phyloP scores from a whole-genome alignment of 2,113 vertebrate species.

The Petrocephalus microphthalmus region DNA sequence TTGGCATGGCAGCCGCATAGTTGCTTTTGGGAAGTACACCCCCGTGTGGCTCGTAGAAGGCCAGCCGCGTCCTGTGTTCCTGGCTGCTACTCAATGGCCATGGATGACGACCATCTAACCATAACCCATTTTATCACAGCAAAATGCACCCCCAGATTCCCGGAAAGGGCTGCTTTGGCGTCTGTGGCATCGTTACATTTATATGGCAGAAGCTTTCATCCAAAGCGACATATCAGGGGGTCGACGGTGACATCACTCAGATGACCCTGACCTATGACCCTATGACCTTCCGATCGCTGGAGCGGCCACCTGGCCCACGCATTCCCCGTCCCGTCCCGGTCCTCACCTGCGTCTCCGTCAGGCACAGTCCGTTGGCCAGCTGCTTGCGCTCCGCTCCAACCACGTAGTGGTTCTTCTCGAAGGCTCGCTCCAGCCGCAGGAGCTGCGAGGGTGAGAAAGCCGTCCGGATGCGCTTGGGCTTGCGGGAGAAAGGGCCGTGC shows the following conservation, averaged over 20 bases:
- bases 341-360: slow-evolving; percentile 68
- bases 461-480: slow-evolving; percentile 66
- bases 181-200: too few species aligned
- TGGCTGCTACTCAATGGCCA: not conserved
- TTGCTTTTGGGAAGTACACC: not conserved
- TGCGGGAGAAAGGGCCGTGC: slow-evolving; percentile 64
- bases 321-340: not conserved
- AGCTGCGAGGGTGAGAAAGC: slow-evolving; percentile 71
- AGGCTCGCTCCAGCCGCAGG: slow-evolving; percentile 63
- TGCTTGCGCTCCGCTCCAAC: slow-evolving; percentile 73
- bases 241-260: not conserved
- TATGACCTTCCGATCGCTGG: not conserved
- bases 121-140: slow-evolving; percentile 3
- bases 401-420: slow-evolving; percentile 75
- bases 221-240: too few species aligned
- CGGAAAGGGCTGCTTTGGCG: not conserved
- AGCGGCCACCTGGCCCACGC: not conserved
- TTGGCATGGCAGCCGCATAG: not conserved
- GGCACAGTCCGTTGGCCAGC: slow-evolving; percentile 67
- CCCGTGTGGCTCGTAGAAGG: not conserved
- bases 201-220: too few species aligned
- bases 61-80: not conserved
- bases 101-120: not conserved
- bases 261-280: not conserved
- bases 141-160: not conserved